Base-by-base conservation (phyloP, 2,888 invertebrate genomes). In the Lochmaea crataegi region DNA sequence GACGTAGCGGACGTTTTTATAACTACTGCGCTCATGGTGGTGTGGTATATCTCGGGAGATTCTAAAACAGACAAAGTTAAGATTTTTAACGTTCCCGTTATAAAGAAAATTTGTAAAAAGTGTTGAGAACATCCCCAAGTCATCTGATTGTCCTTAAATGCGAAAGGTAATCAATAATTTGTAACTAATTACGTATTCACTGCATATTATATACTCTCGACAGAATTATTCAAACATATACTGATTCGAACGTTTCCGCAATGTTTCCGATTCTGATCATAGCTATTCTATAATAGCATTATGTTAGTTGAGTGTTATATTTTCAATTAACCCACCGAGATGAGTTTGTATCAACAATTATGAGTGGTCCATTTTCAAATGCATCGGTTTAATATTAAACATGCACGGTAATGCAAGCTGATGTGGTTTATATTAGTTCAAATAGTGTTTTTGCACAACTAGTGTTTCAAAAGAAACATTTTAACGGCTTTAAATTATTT, bases 211-310 rank as follows among this genome's bases (percentile, higher is more conserved):
- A 48, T 60, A 32, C 48, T 48, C n/a, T 60, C 60, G 51, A 12
- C 60, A 60, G 41, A 68, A 68, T 68, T 68, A 68, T 68, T 68
- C 68, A 60, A 42, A 68, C 26, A 60, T 48, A 60, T 68, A 48
- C 41, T 18, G 68, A 68, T 68, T 68, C 58, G 57, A 57, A 67
- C 45, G 45, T 26, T 67, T 67, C 68, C 60, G 60, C 48, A 68
- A 26, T 68, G 26, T 58, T 68, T 68, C 60, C 68, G 41, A 60
- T 68, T 68, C 42, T 16, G 68, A 68, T 68, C 68, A 58, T 48
- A 60, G 68, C 48, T 60, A 68, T 68, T 68, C 60, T 60, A 18
- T 68, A 68, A 68, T 60, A 60, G 68, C 68, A 68, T 68, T 68
- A 68, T 68, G 60, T 60, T 68, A 60, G 60, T 26, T 48, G 68